Conservation (phyloP, 2,888 invertebrate genomes). For the Atherix ibis region DNA sequence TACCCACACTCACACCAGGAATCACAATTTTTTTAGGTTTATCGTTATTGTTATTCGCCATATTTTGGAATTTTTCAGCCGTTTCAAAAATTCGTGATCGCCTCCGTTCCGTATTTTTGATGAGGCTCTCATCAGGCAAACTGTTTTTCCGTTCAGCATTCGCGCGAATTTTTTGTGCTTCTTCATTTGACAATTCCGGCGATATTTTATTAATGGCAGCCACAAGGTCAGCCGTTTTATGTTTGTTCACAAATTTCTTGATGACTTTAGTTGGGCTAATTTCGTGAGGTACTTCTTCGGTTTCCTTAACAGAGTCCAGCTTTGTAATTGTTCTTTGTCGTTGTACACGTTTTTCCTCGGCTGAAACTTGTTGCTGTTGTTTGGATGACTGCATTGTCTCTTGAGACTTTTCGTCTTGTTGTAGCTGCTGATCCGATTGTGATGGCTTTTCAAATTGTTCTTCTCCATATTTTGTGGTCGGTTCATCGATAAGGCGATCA, state of each 20-base stretch:
- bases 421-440: too few species aligned
- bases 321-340: constrained; percentile 10
- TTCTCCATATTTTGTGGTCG: constrained; percentile 4
- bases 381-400: not conserved
- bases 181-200: constrained; percentile 15
- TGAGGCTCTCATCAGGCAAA: constrained; percentile 27
- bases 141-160: constrained; percentile 25
- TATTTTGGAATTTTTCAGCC: constrained; percentile 51
- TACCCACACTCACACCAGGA: constrained; percentile 68
- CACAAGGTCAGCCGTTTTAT: constrained; percentile 30
- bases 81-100: constrained; percentile 53
- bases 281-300: constrained; percentile 24
- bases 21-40: constrained; percentile 71
- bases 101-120: constrained; percentile 40
- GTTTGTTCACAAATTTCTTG: constrained; percentile 32
- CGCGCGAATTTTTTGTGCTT: constrained; percentile 11
- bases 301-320: constrained; percentile 12
- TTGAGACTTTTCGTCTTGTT: too few species aligned
- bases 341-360: constrained; percentile 11
- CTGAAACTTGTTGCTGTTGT: constrained; percentile 1
- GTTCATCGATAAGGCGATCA: constrained; percentile 21
- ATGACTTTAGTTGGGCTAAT: constrained; percentile 30
- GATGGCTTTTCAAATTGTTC: too few species aligned
- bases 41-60: constrained; percentile 27
- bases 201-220: constrained; percentile 24